Percentiles rank a stretch among this genome's conserved stretches.
These are phyloP conservation scores for Pyralis farinalis DNA, from an alignment of 2,888 invertebrate species.

Conservation along the genomic window DNA sequence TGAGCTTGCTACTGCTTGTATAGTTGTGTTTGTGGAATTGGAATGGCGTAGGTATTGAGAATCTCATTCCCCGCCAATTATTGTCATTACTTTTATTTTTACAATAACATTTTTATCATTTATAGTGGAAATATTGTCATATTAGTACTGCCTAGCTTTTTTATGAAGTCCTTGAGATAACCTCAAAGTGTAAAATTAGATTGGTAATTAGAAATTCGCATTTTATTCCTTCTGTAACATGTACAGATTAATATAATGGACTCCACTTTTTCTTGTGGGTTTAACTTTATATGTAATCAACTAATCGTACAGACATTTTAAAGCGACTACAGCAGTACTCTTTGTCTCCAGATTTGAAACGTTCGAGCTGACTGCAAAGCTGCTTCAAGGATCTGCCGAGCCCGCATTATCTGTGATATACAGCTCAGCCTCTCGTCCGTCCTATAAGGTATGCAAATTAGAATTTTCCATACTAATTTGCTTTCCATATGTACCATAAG, in stretches of 20 bases:
- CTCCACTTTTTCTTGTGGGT: too few relatives aligned
- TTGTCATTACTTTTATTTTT: constrained; percentile 26
- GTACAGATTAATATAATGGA: too few relatives aligned
- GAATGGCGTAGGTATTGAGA: constrained; percentile 45
- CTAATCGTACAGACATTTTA: too few relatives aligned
- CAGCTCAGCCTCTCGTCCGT: constrained; percentile 82
- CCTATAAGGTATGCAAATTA: constrained; percentile 80
- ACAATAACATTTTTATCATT: constrained; percentile 36
- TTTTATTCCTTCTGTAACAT: too few relatives aligned
- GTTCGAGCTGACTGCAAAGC: constrained; percentile 76
- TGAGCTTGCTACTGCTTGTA: constrained; percentile 27
- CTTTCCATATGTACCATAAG: too few relatives aligned
- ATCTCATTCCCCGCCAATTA: constrained; percentile 32
- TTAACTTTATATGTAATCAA: too few relatives aligned
- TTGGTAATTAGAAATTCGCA: too few relatives aligned
- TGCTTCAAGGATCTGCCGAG: constrained; percentile 78
- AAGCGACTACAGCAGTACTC: constrained; percentile 12
- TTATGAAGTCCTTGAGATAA: constrained; percentile 46
- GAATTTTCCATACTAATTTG: too few relatives aligned
- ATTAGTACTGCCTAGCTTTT: constrained; percentile 9
- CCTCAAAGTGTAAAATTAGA: constrained; percentile 48
- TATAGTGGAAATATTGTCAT: constrained; percentile 43
- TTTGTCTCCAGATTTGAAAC: constrained; percentile 57
- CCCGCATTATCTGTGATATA: constrained; percentile 82
- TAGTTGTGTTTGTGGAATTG: constrained; percentile 32